Conservation (phyloP, 1,140 invertebrate genomes). For the Campoletis sonorensis region DNA sequence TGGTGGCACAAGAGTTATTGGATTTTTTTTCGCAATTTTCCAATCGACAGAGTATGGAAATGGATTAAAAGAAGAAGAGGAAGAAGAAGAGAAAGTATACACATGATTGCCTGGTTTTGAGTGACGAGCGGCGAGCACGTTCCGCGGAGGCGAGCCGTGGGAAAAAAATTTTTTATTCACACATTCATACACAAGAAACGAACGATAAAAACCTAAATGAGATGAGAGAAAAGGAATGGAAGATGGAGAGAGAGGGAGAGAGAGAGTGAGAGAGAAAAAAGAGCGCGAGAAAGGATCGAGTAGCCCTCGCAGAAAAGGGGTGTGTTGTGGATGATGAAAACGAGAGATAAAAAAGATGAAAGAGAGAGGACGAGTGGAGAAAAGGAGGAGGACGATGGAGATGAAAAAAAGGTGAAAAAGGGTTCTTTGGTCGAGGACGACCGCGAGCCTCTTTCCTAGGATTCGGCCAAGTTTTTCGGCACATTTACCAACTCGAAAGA, state of each 20-base stretch:
- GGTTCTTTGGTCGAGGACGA: constrained; percentile 19
- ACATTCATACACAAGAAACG: background rate
- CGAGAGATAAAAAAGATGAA: constrained; percentile 34
- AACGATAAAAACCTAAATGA: background rate
- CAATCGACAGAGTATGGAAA: too few relatives aligned
- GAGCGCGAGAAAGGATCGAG: background rate
- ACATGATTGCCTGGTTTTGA: background rate
- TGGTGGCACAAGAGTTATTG: too few relatives aligned
- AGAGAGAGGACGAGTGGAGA: constrained; percentile 29
- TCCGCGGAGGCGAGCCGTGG: background rate
- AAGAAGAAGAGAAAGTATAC: background rate
- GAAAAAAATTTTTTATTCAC: constrained; percentile 17
- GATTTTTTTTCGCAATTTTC: too few relatives aligned
- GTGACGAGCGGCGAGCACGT: background rate
- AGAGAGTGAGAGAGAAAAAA: background rate
- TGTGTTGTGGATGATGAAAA: constrained; percentile 20
- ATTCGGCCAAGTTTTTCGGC: constrained; percentile 24
- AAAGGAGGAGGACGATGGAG: constrained; percentile 14
- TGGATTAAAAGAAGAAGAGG: background rate
- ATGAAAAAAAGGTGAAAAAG: constrained; percentile 32
- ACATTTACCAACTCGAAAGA: constrained; percentile 20
- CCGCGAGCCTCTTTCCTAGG: constrained; percentile 29
- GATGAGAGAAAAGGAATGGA: too few relatives aligned
- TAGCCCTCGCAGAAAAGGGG: background rate
- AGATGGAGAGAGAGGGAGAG: background rate